Conservation (phyloP, 2,797 vertebrate species). For the Myotis myotis region DNA sequence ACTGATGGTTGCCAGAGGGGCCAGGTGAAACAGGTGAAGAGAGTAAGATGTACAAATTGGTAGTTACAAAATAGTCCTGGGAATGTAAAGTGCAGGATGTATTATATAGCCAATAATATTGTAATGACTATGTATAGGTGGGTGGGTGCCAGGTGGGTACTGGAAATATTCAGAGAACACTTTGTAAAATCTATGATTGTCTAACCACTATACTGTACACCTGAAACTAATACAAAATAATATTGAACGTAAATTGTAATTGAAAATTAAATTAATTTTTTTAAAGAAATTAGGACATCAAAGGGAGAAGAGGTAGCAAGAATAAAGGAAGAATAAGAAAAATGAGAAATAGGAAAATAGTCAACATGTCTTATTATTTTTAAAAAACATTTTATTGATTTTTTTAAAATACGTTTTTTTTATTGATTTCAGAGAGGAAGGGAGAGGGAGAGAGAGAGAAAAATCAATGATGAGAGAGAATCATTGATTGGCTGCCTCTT, state of each 20-base stretch:
- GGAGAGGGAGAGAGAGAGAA: neutral
- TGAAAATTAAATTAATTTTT: neutral
- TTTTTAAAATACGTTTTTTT: neutral
- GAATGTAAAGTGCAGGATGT: neutral
- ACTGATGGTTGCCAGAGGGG: neutral
- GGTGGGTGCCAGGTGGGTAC: neutral
- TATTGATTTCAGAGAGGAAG: neutral
- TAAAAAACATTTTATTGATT: neutral
- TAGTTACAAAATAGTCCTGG: neutral
- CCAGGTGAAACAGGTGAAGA: neutral
- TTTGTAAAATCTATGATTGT: neutral
- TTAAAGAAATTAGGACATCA: neutral
- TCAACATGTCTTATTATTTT: neutral
- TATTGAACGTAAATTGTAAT: neutral
- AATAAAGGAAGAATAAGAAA: constrained; percentile 19
- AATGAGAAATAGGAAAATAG: neutral
- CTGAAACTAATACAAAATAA: neutral
- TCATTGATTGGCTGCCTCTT: too few species aligned
- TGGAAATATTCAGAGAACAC: neutral
- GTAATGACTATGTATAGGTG: neutral
- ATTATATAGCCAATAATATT: neutral
- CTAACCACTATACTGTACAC: neutral
- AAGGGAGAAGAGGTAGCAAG: neutral
- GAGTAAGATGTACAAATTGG: neutral
- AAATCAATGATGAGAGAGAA: neutral